These are phyloP conservation scores for Caenorhabditis doughertyi DNA, from an alignment of 2,888 invertebrate species.

Conservation along the genomic window DNA sequence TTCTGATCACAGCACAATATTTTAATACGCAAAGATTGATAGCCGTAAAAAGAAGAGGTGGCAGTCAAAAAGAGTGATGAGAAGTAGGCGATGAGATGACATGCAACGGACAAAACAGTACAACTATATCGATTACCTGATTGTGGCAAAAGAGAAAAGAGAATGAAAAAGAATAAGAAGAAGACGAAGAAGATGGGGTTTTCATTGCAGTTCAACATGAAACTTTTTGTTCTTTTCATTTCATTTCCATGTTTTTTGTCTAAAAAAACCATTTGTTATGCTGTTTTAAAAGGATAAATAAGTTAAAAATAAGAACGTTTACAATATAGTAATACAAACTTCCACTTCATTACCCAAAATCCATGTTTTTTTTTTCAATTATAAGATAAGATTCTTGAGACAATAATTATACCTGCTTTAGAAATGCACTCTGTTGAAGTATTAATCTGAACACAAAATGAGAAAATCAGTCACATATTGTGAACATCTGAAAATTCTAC, in stretches of 20 bases:
- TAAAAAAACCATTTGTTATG: too few relatives aligned
- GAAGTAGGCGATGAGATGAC: slow-evolving; percentile 34
- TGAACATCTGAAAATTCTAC: too few relatives aligned
- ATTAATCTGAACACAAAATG: too few relatives aligned
- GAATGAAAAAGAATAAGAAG: slow-evolving; percentile 21
- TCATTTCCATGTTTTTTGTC: not conserved
- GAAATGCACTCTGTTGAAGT: too few relatives aligned
- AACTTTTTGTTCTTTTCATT: slow-evolving; percentile 8
- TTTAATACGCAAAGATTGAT: slow-evolving; percentile 41
- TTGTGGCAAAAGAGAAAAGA: slow-evolving; percentile 16
- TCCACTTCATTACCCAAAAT: too few relatives aligned
- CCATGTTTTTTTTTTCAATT: too few relatives aligned
- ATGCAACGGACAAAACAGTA: slow-evolving; percentile 48
- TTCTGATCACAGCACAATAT: slow-evolving; percentile 8
- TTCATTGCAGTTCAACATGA: slow-evolving; percentile 30
- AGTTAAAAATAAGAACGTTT: too few relatives aligned
- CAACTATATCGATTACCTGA: slow-evolving; percentile 48
- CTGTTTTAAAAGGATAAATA: too few relatives aligned
- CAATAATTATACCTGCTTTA: too few relatives aligned
- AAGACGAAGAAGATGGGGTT: not conserved
- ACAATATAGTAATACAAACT: too few relatives aligned
- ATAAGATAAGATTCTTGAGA: too few relatives aligned
- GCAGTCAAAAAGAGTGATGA: slow-evolving; percentile 21
- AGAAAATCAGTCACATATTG: too few relatives aligned
- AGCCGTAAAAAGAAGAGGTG: slow-evolving; percentile 32